Base-by-base conservation (phyloP, 2,113 vertebrate species). In the Mustela nigripes region DNA sequence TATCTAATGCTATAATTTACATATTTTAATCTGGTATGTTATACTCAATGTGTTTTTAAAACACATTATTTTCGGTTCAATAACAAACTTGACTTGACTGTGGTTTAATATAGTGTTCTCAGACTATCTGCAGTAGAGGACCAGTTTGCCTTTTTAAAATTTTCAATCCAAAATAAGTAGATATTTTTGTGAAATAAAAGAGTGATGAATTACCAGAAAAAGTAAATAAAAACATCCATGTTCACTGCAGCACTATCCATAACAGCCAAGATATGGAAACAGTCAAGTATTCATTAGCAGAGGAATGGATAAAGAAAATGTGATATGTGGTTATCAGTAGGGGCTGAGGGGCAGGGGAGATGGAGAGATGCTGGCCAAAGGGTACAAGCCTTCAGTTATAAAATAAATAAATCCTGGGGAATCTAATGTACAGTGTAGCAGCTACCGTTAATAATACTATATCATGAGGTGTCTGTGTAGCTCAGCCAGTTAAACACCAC, bases 121-220 rank as follows among this genome's bases (percentile, higher is more conserved):
- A 86, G 91, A 79, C 60, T 96, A 36, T 74, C 33, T 48, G 1
- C n/a, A 14, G 16, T 39, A 14, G 16, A 83, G 95, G 12, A 81
- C 18, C 8, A 73, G 21, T n/a, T 79, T 58, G 21, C 24, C 65
- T 33, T 85, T 84, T 79, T 92, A 14, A 3, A 76, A 74, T 33
- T 48, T 86, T 91, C 53, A 71, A 62, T 63, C 24, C 45, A 80
- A 97, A 87, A 65, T 24, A 62, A 5, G 39, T 0, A 58, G n/a
- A 84, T 62, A 81, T 48, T 94, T 95, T 95, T 69, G 7, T 21
- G 90, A 95, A 65, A 91, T 85, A 56, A 91, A 84, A n/a, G 24
- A 84, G 22, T 92, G 63, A 48, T 76, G n/a, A 91, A 92, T 62
- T 89, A 53, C 3, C 62, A 86, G 39, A 83, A 86, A 95, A 78